Percentiles rank a stretch among this genome's conserved stretches.
Conservation (phyloP, 2,888 invertebrate species). For the Dolomedes plantarius region DNA sequence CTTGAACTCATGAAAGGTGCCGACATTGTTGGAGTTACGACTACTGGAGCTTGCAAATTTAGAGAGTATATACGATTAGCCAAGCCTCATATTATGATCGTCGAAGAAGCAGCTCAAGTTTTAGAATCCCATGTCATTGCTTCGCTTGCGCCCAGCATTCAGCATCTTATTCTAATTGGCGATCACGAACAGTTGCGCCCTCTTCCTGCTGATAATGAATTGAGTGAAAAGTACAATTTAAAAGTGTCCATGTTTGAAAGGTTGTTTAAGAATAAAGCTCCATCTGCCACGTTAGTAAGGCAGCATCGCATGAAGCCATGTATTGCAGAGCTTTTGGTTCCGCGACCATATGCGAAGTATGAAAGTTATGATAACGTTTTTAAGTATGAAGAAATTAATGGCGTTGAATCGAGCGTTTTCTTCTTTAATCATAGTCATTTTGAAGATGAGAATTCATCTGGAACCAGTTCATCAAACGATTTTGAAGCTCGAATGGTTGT, state of each 20-base stretch:
- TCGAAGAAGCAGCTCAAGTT: constrained; percentile 94
- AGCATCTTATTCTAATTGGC: constrained; percentile 87
- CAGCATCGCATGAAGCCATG: constrained; percentile 78
- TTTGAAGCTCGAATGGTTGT: constrained; percentile 74
- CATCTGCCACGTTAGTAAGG: constrained; percentile 75
- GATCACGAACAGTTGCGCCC: constrained; percentile 79
- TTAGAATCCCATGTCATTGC: constrained; percentile 88
- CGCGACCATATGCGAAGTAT: constrained; percentile 74
- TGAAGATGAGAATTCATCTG: constrained; percentile 42
- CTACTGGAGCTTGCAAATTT: constrained; percentile 84
- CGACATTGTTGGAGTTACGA: constrained; percentile 85
- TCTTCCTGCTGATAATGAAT: constrained; percentile 76
- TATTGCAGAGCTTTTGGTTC: constrained; percentile 76
- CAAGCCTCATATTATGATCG: constrained; percentile 81
- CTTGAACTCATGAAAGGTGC: constrained; percentile 46
- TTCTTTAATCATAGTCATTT: constrained; percentile 74
- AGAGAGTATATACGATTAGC: constrained; percentile 81
- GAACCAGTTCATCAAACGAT: constrained; percentile 73
- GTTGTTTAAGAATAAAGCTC: constrained; percentile 74
- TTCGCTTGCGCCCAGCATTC: constrained; percentile 83
- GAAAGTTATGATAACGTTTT: constrained; percentile 73
- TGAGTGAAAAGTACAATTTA: constrained; percentile 77
- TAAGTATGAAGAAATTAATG: constrained; percentile 74
- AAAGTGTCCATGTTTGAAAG: constrained; percentile 78
- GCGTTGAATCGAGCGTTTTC: constrained; percentile 75